Evolutionary conservation across 2,113 vertebrate genomes (phyloP).

Genomic region (Peromyscus californicus): DNA sequence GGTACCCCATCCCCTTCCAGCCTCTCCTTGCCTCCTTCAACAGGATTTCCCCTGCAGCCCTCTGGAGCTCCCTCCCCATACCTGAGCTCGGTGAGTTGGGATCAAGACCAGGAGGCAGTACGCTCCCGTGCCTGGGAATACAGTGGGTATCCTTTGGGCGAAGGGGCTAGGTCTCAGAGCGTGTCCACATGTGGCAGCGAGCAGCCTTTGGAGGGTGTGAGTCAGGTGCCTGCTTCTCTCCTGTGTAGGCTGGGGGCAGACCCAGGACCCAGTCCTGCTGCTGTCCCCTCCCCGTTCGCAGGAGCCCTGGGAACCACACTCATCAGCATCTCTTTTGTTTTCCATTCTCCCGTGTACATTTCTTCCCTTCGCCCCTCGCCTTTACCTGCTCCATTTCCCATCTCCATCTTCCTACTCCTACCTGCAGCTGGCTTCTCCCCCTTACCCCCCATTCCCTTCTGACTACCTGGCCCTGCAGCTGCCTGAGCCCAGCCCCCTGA

Average conservation of each 20-base stretch:
- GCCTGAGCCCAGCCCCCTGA: slow-evolving; percentile 85
- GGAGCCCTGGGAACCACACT: slow-evolving; percentile 71
- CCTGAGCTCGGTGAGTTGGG: slow-evolving; percentile 86
- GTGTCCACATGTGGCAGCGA: slow-evolving; percentile 33
- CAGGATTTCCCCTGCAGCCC: slow-evolving; percentile 81
- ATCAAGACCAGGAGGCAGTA: background rate
- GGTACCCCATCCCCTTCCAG: slow-evolving; percentile 82
- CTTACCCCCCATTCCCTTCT: slow-evolving; percentile 86
- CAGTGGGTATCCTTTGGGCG: slow-evolving; percentile 29
- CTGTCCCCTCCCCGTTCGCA: slow-evolving; percentile 59
- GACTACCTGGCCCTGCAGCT: slow-evolving; percentile 87
- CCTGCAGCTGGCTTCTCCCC: slow-evolving; percentile 86
- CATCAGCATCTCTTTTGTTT: slow-evolving; percentile 82
- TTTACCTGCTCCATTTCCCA: slow-evolving; percentile 71
- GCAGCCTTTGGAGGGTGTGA: slow-evolving; percentile 52
- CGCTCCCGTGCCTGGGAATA: slow-evolving; percentile 13
- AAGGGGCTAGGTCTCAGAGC: background rate
- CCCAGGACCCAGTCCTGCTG: slow-evolving; percentile 73
- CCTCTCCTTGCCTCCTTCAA: slow-evolving; percentile 82
- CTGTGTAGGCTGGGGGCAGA: slow-evolving; percentile 56
- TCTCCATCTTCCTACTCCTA: slow-evolving; percentile 61
- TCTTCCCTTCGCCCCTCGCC: slow-evolving; percentile 69
- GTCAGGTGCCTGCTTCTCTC: background rate
- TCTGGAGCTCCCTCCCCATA: slow-evolving; percentile 83
- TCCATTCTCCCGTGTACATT: slow-evolving; percentile 82